Evolutionary conservation across 2,113 vertebrate genomes (phyloP).

Genomic region (Lichenostomus cassidix): DNA sequence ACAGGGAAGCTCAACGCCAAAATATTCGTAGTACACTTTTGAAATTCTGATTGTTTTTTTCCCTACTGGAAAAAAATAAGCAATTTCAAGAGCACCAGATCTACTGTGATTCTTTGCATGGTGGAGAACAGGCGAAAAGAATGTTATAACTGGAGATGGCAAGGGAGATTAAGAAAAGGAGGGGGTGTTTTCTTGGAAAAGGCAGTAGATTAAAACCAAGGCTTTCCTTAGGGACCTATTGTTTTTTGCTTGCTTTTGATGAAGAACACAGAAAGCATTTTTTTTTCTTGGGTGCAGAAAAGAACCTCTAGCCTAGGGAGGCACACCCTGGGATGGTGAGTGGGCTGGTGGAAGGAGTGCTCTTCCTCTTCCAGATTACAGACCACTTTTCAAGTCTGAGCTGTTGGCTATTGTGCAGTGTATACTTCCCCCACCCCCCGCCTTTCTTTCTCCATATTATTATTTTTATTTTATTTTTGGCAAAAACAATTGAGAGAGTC

Average conservation of each 20-base stretch:
- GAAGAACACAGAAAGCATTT: neutral
- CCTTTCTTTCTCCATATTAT: neutral
- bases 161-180: neutral
- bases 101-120: neutral
- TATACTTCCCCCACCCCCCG: neutral
- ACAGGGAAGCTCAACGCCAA: neutral
- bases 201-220: neutral
- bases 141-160: slow-evolving; percentile 16
- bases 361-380: slow-evolving; percentile 43
- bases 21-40: neutral
- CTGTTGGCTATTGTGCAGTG: neutral
- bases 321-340: neutral
- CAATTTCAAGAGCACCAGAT: neutral
- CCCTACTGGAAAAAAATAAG: neutral
- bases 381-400: neutral
- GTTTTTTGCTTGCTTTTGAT: neutral
- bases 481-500: neutral
- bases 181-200: slow-evolving; percentile 24
- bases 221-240: slow-evolving; percentile 22
- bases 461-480: slow-evolving; percentile 18
- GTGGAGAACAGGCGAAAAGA: neutral
- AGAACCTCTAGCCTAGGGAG: neutral
- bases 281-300: slow-evolving; percentile 38
- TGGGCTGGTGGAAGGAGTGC: neutral
- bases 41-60: neutral